phyloP scores from a whole-genome alignment of 2,113 vertebrate species.

The Carollia perspicillata region DNA sequence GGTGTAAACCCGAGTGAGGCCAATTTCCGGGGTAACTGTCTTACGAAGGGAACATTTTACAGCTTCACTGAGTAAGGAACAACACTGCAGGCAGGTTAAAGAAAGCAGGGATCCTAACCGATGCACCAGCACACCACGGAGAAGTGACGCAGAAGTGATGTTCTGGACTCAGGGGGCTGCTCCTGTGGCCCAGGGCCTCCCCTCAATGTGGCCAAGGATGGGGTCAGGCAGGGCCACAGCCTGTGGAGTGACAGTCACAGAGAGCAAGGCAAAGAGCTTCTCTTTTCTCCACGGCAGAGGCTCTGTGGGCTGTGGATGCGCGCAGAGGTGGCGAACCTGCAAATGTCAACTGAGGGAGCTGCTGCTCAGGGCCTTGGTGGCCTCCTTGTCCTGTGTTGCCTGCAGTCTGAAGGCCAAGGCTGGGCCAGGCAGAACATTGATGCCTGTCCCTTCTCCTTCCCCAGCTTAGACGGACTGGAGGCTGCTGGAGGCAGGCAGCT shows the following conservation, averaged over 20 bases:
- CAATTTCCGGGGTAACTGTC: not conserved
- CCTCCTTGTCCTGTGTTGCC: not conserved
- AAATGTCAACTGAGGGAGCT: not conserved
- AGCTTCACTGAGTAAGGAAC: not conserved
- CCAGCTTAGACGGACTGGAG: not conserved
- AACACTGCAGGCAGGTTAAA: not conserved
- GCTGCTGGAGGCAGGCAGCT: not conserved
- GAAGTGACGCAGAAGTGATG: not conserved
- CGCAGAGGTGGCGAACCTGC: not conserved
- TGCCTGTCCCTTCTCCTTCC: not conserved
- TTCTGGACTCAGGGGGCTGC: not conserved
- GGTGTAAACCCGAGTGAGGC: not conserved
- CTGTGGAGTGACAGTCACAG: not conserved
- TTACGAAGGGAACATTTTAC: not conserved
- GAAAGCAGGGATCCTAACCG: too few species aligned
- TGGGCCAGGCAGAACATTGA: not conserved
- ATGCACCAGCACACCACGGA: not conserved
- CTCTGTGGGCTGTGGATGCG: accelerated
- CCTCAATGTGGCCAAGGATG: accelerated
- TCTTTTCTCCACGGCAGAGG: not conserved
- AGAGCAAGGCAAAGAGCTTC: not conserved
- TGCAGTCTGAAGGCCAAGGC: not conserved
- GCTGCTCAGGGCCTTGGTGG: not conserved
- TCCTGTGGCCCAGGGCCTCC: not conserved
- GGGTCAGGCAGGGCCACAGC: not conserved